Base-by-base conservation (phyloP, 2,888 invertebrate species). In the Phortica magna region DNA sequence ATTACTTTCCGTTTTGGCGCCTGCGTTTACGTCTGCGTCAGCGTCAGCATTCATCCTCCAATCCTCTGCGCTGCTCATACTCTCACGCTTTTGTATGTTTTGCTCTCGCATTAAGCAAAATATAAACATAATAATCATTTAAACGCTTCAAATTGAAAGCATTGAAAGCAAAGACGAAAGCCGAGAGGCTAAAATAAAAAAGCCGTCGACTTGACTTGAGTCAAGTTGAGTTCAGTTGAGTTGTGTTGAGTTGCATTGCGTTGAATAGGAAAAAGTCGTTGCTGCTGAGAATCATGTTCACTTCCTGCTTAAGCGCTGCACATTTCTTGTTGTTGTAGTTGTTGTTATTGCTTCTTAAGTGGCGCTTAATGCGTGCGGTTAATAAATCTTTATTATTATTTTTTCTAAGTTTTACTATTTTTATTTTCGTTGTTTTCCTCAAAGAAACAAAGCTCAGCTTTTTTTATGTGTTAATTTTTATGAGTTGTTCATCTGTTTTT, bases 351-450 rank as follows among this genome's bases (percentile, higher is more conserved):
- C 81, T 79, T 82, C 86, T 84, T 81, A 83, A 84, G 83, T 84
- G 84, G 89, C 88, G 89, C 88, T 87, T 87, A 86, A 87, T 84
- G 85, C 84, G 81, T 84, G 78, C 85, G 82, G 83, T 87, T 82
- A 84, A 82, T 87, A 86, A 86, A 88, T 85, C 87, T 85, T 78
- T 76, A 67, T 67, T 48, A 74, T 74, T 57, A n/a, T 41, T 67
- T 67, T 67, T 61, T 78, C n/a, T n/a, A n/a, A n/a, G n/a, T 76
- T 55, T 77, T 72, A 59, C 76, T 77, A 74, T 78, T 76, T 77
- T 64, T 71, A 68, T 79, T 61, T 53, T 65, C 53, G 42, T 57
- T 78, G 73, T 70, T 70, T 70, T 64, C 2, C 14, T 48, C 10
- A 12, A 9, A 48, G 14, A 2, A 14, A 12, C 14, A 48, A 48